A percentile compares a stretch with the other conserved stretches of the same genome.
phyloP scores from a whole-genome alignment of 1,140 invertebrate genomes.

The Theocolax elegans region DNA sequence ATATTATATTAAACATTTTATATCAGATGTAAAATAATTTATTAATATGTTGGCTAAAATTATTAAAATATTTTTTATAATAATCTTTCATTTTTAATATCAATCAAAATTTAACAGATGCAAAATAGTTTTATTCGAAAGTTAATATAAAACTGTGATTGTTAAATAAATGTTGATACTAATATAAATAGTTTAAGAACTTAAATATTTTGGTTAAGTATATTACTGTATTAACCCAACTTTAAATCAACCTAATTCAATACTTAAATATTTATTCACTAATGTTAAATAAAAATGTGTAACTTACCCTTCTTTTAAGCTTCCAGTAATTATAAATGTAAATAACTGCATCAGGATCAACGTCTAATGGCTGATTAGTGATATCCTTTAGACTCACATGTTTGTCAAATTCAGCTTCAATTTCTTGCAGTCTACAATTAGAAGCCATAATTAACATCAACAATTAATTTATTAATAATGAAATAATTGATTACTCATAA shows the following conservation, averaged over 20 bases:
- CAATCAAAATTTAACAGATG: neutral
- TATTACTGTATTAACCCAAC: too few relatives aligned
- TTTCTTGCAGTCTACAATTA: constrained; percentile 81
- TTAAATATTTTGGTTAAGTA: too few relatives aligned
- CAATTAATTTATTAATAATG: too few relatives aligned
- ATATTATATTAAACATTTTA: too few relatives aligned
- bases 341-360: constrained; percentile 84
- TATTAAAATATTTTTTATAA: neutral
- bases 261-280: neutral
- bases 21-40: too few relatives aligned
- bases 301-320: constrained; percentile 80
- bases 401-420: constrained; percentile 93
- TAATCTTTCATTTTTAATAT: neutral
- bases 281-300: neutral
- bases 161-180: too few relatives aligned
- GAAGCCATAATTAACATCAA: too few relatives aligned
- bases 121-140: too few relatives aligned
- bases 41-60: too few relatives aligned
- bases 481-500: too few relatives aligned
- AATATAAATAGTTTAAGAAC: too few relatives aligned
- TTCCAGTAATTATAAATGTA: constrained; percentile 96
- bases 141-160: too few relatives aligned
- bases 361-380: constrained; percentile 77
- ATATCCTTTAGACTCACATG: constrained; percentile 88
- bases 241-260: neutral